These are phyloP conservation scores for Lycophotia porphyrea DNA, from an alignment of 2,888 invertebrate genomes.

Conservation along the genomic window DNA sequence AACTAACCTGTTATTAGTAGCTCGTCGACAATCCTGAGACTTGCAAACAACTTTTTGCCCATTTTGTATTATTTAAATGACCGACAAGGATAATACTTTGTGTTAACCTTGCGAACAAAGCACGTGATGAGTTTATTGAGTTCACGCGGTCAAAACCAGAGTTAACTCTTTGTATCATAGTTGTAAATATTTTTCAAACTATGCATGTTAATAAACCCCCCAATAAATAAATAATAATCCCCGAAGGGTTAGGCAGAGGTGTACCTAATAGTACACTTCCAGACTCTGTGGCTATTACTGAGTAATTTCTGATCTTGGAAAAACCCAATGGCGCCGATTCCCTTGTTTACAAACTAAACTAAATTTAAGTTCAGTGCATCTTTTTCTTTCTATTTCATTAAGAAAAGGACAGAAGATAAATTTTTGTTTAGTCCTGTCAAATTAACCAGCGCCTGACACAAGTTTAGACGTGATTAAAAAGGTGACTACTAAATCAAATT, in stretches of 20 bases:
- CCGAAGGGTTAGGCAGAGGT: neutral
- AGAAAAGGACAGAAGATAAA: no score
- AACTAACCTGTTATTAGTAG: constrained; percentile 30
- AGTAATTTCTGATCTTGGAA: neutral
- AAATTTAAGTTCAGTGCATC: no score
- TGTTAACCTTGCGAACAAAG: constrained; percentile 41
- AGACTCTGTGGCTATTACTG: neutral
- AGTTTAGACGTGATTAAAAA: no score
- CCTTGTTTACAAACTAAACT: no score
- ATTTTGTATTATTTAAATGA: constrained; percentile 38
- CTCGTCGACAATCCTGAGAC: constrained; percentile 24
- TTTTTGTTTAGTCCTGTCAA: no score
- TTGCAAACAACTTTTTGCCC: constrained; percentile 48
- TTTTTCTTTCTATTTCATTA: no score
- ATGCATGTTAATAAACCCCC: neutral
- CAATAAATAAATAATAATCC: neutral
- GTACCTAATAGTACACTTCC: neutral
- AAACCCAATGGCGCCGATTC: no score
- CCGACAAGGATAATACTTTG: constrained; percentile 53
- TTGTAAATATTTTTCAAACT: constrained; percentile 1
- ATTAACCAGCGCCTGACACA: no score
- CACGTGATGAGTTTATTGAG: constrained; percentile 56
- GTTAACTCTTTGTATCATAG: constrained; percentile 30
- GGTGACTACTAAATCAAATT: no score
- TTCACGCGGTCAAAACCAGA: constrained; percentile 57